Base-by-base conservation (phyloP, 2,888 invertebrate species). In the Achlya flavicornis region DNA sequence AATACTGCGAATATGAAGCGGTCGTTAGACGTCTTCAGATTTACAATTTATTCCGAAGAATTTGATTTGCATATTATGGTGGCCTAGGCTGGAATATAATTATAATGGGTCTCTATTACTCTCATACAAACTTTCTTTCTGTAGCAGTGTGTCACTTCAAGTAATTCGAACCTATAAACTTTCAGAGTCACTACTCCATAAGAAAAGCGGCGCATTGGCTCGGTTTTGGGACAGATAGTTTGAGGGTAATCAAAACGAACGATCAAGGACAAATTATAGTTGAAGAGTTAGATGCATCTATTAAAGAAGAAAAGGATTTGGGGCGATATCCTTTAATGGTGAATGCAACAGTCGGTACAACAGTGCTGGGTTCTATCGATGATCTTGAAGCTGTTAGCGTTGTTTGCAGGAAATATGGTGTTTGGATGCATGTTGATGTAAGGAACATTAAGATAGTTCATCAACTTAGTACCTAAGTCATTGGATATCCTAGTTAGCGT, bases 371-470 rank as follows among this genome's bases (percentile, higher is more conserved):
- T 0, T 96, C 97, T 0, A 97, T 97, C 71, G 98, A 98, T 84
- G 96, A 97, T 12, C 81, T 98, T 26, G 87, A 94, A 0, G 92
- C 92, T 46, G 94, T 97, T 12, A 96, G 97, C 0, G 94, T 95
- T 63, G 85, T 98, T 12, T 97, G 97, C 77, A 79, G 94, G 69
- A 94, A 95, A 67, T 93, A 97, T 80, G 88, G 90, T 0, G 80
- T 98, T 10, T 98, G 98, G 98, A 88, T 98, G 81, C 98, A 98
- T 86, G 96, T 97, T 69, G 98, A 98, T 91, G 96, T 96, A 83
- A 89, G 95, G 93, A 79, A 41, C 12, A 12, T 60, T n/a, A 5
- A 11, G 16, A 41, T 41, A 12, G 32, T 3, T 3, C 1, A 6
- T 32, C 41, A 46, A n/a, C 6, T 46, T 8, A 41, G 12, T 12